These are phyloP conservation scores for Daboia siamensis DNA, from an alignment of 2,113 vertebrate genomes.

Conservation along the genomic window DNA sequence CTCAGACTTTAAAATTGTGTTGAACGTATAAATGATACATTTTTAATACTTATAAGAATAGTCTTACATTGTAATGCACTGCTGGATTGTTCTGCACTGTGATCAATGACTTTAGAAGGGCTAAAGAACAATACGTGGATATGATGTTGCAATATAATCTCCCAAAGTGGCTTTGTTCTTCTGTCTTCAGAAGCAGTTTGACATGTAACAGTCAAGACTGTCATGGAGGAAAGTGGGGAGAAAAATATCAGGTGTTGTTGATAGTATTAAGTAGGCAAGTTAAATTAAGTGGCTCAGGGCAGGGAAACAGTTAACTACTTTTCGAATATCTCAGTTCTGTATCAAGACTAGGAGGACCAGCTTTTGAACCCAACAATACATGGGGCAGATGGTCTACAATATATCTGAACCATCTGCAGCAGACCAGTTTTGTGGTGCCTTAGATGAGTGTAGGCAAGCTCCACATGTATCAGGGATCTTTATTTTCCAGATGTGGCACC, in stretches of 20 bases:
- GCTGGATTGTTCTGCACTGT: neutral
- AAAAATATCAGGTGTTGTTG: neutral
- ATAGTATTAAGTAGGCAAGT: neutral
- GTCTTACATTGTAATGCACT: neutral
- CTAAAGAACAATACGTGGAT: neutral
- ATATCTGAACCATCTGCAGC: neutral
- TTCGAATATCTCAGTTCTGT: neutral
- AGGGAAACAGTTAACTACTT: neutral
- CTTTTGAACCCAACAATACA: neutral
- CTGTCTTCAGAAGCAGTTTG: neutral
- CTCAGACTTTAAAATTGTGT: neutral
- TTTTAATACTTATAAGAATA: neutral
- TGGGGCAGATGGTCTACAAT: neutral
- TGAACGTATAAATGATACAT: neutral
- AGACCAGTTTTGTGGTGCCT: neutral
- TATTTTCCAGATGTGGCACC: neutral
- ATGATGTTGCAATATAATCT: neutral
- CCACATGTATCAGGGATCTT: neutral
- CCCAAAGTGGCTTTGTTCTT: neutral
- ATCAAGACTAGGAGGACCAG: neutral
- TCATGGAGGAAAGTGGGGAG: neutral
- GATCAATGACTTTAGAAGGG: neutral
- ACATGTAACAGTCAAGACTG: neutral
- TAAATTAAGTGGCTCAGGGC: neutral
- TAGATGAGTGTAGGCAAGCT: neutral